Evolutionary conservation across 2,113 vertebrate species (phyloP), one percentile per base, ranked within the genome.

Genomic region (Buteo buteo): DNA sequence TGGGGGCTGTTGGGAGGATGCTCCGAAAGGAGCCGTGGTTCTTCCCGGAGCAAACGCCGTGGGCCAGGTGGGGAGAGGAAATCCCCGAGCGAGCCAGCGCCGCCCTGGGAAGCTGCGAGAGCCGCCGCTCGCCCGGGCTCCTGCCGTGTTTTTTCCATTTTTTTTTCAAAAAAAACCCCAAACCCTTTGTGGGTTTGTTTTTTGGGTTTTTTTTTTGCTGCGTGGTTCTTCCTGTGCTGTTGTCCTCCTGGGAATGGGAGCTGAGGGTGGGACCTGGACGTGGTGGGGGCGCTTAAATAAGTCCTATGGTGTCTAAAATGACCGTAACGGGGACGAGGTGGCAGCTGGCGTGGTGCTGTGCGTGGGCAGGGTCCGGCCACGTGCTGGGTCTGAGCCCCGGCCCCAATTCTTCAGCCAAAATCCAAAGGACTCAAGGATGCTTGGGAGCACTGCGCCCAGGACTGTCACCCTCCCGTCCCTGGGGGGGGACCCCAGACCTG

Each of bases 391-490:
- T 74, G 25, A 21, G 34, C 76, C 40, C 32, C 86, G 36, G 26
- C 14, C 49, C 78, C 13, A 0, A 3, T 65, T 73, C 38, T 81
- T 19, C 49, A 15, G 28, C 24, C 50, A 11, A 73, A 79, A 92
- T 21, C n/a, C 1, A 0, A 7, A 28, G 52, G 34, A 40, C 17
- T 86, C 22, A 14, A 40, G 76, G 90, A 42, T 52, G 38, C 47
- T 83, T 16, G 1, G 72, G 54, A 57, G 16, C 0, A 0, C 7
- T 40, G 10, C 44, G 8, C 0, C 57, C 78, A 64, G 26, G 28
- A 10, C 18, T 90, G 78, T 77, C 71, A 47, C n/a, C 19, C 7
- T 55, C 38, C 13, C 2, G 22, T 65, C 70, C 34, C 57, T 69
- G 38, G 28, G 34, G 29, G 17, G 31, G 28, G 4, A 6, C 7